Percentiles rank a stretch among this genome's conserved stretches.
Conservation (phyloP, 2,888 invertebrate genomes). For the Malthinus flaveolus region DNA sequence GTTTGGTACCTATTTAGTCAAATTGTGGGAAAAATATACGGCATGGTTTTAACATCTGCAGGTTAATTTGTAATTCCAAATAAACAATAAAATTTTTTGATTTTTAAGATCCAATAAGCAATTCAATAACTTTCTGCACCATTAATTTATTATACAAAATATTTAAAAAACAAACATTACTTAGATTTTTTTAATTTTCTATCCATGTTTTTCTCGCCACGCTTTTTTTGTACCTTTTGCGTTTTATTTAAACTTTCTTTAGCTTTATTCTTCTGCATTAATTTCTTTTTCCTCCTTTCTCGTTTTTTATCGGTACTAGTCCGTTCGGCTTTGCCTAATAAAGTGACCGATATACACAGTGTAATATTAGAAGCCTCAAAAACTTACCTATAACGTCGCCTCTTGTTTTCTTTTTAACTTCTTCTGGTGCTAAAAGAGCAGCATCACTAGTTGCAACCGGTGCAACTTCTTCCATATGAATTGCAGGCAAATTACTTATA, state of each 20-base stretch:
- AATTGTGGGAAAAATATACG: conserved; percentile 10
- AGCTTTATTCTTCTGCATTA: conserved; percentile 86
- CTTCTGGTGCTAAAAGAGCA: conserved; percentile 87
- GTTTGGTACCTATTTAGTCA: conserved; percentile 33
- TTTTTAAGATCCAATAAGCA: too few species aligned
- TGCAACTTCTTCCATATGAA: conserved; percentile 94
- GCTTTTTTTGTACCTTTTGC: conserved; percentile 54
- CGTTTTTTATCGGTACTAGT: conserved; percentile 87
- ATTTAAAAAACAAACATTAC: neutral
- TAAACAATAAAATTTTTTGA: too few species aligned
- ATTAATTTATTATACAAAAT: too few species aligned
- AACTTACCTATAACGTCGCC: conserved; percentile 57
- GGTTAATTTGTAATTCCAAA: too few species aligned
- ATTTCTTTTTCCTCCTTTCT: conserved; percentile 81
- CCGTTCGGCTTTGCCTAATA: conserved; percentile 72
- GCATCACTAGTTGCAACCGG: conserved; percentile 87
- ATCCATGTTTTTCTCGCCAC: neutral
- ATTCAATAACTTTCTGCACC: too few species aligned
- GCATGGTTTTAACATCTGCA: neutral
- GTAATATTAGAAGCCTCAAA: conserved; percentile 9
- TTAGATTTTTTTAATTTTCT: conserved; percentile 52
- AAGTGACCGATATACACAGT: neutral
- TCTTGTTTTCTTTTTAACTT: conserved; percentile 67
- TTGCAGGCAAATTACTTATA: conserved; percentile 86
- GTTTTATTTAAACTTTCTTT: conserved; percentile 81